Evolutionary conservation across 2,113 vertebrate genomes (phyloP), one percentile per base, ranked within the genome.

Genomic region (Xiphophorus maculatus): DNA sequence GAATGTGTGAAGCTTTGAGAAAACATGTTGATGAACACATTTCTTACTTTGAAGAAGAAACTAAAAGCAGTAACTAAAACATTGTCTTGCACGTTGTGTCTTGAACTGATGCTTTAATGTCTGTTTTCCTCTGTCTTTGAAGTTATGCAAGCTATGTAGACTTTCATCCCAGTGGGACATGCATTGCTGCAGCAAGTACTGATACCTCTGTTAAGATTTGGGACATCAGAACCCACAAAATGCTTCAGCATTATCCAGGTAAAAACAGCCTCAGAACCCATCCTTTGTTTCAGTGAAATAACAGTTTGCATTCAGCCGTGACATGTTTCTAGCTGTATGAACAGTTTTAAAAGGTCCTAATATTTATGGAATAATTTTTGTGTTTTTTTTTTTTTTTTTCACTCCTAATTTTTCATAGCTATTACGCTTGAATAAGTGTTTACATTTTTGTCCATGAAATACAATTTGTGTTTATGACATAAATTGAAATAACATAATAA

Each of bases 231-330:
- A 96, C 96, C 35, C 95, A 96, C 66, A 97, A 96, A 67, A 96
- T 99, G 60, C 89, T 99, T 2, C 98, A 99, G 51, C 97, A 99
- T 72, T 98, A 99, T 70, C 97, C 96, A 92, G 89, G 97, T 98
- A 94, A 94, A 90, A 61, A 33, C 63, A 42, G 6, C 10, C 0
- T 27, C 27, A 19, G 44, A 19, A 7, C 14, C 44, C 44, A 48
- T 19, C 44, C 19, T 48, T 14, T 19, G 44, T 19, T 48, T 5
- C 15, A 48, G 17, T 17, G 5, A 19, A 17, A 48, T 6, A 48
- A 48, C 17, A 48, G 44, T 48, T 48, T 19, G 44, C 17, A 48
- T 19, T 48, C 1, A 48, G 5, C 4, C 7, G 5, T 19, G 5
- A 19, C 44, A 48, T 48, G 44, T 17, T 19, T 48, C 11, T 48